Evolutionary conservation across 2,113 vertebrate species (phyloP), one percentile per base, ranked within the genome.

Genomic region (Garra rufa): DNA sequence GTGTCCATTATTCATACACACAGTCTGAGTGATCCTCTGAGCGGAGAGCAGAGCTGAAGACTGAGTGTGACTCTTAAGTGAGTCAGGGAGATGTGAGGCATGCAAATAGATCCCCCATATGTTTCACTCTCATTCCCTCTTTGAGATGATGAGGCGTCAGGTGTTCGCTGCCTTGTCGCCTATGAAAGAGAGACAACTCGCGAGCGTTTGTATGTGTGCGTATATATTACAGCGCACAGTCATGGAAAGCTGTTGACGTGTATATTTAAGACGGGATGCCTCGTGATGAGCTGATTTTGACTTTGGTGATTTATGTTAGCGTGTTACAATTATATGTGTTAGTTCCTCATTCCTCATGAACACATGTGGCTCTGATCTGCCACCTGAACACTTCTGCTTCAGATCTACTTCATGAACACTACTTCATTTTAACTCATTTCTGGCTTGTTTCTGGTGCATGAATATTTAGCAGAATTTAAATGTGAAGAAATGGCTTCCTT

Each of bases 1-100:
- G 79, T 70, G 80, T 82, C 65, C 80, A 82, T 82, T 82, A 82
- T 82, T 82, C 80, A 82, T 82, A 69, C 80, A 71, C 80, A 82
- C 44, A 70, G 63, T 82, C 80, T 70, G 80, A 82, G 63, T 82
- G 80, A 82, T 82, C 80, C 65, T 82, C 63, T 70, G 77, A 79
- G 57, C 77, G 57, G 77, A 79, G 77, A 65, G 77, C 57, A 28
- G 80, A 38, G 65, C 46, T 38, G 65, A 41, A 81, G 79, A 69
- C 79, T 69, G 79, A 67, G 28, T 28, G 61, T 48, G 79, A 81
- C 63, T 81, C 44, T 48, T 81, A 81, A 81, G 79, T 50, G 46
- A 82, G 65, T 70, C 63, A 41, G 48, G 65, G 46, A 50, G 80
- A 82, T 70, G 80, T 55, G 65, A 82, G 63, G 65, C 80, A 82